Base-by-base conservation (phyloP, 92 coral and sea anemone genomes). In the Diadumene lineata region DNA sequence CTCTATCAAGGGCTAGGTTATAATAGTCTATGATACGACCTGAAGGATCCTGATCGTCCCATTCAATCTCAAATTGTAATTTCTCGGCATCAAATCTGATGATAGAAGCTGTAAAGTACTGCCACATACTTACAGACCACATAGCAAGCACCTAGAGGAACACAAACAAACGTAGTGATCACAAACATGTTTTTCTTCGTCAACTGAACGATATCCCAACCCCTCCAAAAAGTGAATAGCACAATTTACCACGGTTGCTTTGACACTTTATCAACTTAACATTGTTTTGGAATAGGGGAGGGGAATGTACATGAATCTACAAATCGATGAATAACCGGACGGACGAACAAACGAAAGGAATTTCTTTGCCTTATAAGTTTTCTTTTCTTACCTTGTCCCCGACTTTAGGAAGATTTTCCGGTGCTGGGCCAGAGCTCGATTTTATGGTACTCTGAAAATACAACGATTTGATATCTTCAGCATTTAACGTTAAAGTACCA, bases 11-110 rank as follows among this genome's bases (percentile, higher is more conserved):
- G 31, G 98, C 98, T 61, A 93, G 88, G 69, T 93, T 87, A 57
- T 62, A 88, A 76, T 93, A 93, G 51, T 93, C 91, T 31, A 91
- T 60, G 17, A 87, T 68, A 22, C 97, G 88, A 11, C 98, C 98
- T 11, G 93, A 80, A 7, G 93, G 91, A 33, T 93, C 98, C 34
- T 86, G 97, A 53, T 93, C 98, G 55, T 93, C 98, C 98, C 98
- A 93, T 68, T 81, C 44, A 55, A 93, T 88, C 27, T 88, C 89
- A 77, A 92, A 93, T 84, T 76, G 66, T 7, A 87, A 78, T 7
- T 76, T 58, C 6, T 66, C 50, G 56, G 86, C 32, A 67, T 93
- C 79, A 43, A 93, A 93, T 16, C 77, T 81, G 16, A 81, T 97
- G 33, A 93, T 91, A 1, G 92, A 87, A 11, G 98, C 97, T 21